phyloP scores from a whole-genome alignment of 2,888 invertebrate species.

The Atherix ibis region DNA sequence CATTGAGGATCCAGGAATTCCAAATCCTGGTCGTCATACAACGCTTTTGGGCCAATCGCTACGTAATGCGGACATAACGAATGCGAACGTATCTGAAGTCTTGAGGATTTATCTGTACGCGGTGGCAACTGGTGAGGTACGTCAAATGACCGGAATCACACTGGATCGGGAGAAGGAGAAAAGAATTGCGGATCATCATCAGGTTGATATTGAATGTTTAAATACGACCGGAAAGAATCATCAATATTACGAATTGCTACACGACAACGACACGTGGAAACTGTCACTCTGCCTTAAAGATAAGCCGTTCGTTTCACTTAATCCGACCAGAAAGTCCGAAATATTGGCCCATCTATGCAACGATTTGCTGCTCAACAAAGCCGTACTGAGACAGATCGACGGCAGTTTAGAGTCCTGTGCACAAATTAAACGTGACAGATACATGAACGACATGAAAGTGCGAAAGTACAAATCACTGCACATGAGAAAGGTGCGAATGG shows the following conservation, averaged over 20 bases:
- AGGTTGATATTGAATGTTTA: slow-evolving; percentile 46
- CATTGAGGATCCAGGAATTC: slow-evolving; percentile 86
- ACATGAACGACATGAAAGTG: slow-evolving; percentile 83
- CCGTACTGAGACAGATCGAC: slow-evolving; percentile 80
- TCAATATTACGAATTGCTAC: slow-evolving; percentile 61
- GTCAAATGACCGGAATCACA: slow-evolving; percentile 62
- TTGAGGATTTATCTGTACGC: slow-evolving; percentile 82
- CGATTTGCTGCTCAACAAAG: slow-evolving; percentile 85
- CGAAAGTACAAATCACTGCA: slow-evolving; percentile 64
- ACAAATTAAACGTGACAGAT: slow-evolving; percentile 77
- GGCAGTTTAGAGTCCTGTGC: slow-evolving; percentile 71
- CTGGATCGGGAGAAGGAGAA: slow-evolving; percentile 69
- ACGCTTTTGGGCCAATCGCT: slow-evolving; percentile 83
- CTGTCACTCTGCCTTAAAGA: slow-evolving; percentile 64
- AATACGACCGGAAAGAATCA: slow-evolving; percentile 58
- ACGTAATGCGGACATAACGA: slow-evolving; percentile 76
- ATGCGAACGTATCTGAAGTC: slow-evolving; percentile 81
- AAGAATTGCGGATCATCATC: slow-evolving; percentile 68
- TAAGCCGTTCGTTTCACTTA: slow-evolving; percentile 72
- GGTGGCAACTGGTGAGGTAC: slow-evolving; percentile 73
- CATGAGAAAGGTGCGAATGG: slow-evolving; percentile 56
- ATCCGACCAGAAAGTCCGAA: slow-evolving; percentile 71
- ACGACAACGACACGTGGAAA: slow-evolving; percentile 62
- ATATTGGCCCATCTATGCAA: slow-evolving; percentile 87
- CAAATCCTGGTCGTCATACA: slow-evolving; percentile 75